Evolutionary conservation across 2,888 invertebrate species (phyloP).

Genomic region (Euplexia lucipara): DNA sequence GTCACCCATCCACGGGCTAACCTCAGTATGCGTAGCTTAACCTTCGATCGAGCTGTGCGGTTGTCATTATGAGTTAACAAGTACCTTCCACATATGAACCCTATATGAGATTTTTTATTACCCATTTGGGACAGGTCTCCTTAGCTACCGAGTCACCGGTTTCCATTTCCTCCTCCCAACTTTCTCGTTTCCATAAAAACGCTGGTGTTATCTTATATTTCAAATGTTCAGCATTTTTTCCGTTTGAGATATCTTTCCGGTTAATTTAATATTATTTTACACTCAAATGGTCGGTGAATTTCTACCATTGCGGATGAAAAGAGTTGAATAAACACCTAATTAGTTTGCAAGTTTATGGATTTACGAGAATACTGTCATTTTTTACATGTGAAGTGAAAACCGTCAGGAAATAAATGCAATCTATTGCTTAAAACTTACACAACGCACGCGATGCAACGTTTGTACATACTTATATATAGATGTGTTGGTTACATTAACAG

Average conservation of each 20-base stretch:
- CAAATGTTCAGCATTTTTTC: slow-evolving; percentile 63
- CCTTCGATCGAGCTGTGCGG: no score
- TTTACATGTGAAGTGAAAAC: no score
- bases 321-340: slow-evolving; percentile 54
- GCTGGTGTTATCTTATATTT: slow-evolving; percentile 35
- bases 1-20: no score
- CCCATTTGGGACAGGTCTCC: not conserved
- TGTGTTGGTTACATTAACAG: no score
- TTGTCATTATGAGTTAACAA: no score
- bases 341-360: slow-evolving; percentile 48
- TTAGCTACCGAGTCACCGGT: not conserved
- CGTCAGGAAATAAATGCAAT: no score
- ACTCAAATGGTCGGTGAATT: slow-evolving; percentile 63
- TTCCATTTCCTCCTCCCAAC: slow-evolving; percentile 14
- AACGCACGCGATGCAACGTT: no score
- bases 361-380: slow-evolving; percentile 18
- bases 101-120: not conserved
- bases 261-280: slow-evolving; percentile 72
- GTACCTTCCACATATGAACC: no score
- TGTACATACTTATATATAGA: no score
- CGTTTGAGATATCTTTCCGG: slow-evolving; percentile 67
- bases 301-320: slow-evolving; percentile 44
- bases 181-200: slow-evolving; percentile 40
- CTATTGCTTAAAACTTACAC: no score
- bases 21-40: no score